phyloP scores from a whole-genome alignment of 1,140 invertebrate genomes.

The Orchesella cincta region DNA sequence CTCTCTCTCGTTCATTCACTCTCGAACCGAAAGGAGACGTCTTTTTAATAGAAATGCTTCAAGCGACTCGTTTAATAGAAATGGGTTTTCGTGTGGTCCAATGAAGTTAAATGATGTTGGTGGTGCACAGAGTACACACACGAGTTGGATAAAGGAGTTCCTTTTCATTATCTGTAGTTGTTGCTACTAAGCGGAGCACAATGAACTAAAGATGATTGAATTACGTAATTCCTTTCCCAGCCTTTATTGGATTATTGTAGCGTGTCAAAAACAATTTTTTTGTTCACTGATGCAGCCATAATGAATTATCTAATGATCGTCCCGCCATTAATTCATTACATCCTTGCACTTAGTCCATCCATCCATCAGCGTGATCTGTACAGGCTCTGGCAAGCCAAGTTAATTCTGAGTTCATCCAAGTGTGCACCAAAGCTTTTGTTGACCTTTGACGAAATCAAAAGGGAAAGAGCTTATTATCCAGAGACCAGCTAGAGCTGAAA shows the following conservation, averaged over 20 bases:
- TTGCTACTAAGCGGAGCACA: no score
- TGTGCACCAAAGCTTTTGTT: no score
- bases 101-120: neutral
- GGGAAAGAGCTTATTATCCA: no score
- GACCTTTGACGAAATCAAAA: no score
- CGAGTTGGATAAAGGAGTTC: neutral
- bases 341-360: neutral
- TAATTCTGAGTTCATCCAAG: no score
- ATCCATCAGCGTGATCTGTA: no score
- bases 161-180: neutral
- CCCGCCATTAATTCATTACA: constrained; percentile 21
- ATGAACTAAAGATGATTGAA: neutral
- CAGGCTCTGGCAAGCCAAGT: no score
- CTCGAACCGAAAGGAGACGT: no score
- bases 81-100: neutral
- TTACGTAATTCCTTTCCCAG: neutral
- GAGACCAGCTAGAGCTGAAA: no score
- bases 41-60: neutral
- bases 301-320: constrained; percentile 18
- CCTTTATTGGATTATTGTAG: neutral
- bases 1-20: no score
- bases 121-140: neutral
- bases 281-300: neutral
- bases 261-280: constrained; percentile 20
- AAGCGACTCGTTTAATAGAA: neutral